phyloP scores from a whole-genome alignment of 2,797 vertebrate genomes.

The Brachyrhaphis roseni region DNA sequence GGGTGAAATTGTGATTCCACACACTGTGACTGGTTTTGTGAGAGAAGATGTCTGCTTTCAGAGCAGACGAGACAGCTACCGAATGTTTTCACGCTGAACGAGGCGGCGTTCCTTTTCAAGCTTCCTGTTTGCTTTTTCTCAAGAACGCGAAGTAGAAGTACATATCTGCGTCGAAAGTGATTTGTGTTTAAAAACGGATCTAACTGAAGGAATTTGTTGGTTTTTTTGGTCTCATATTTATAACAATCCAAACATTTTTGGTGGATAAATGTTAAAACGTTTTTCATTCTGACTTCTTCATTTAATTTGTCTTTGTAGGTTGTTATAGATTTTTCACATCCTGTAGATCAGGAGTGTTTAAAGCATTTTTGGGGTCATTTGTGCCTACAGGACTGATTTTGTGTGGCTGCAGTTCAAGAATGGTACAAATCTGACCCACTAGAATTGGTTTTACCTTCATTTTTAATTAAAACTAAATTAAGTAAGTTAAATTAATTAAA shows the following conservation, averaged over 20 bases:
- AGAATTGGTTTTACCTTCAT: not conserved
- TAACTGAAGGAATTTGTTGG: not conserved
- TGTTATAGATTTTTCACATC: not conserved
- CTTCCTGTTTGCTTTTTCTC: conserved; percentile 3
- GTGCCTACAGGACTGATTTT: not conserved
- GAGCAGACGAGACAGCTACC: conserved; percentile 31
- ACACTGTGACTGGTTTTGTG: conserved; percentile 27
- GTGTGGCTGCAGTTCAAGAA: not conserved
- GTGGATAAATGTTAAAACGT: not conserved
- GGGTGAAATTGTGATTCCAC: conserved; percentile 57
- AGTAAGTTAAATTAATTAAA: not conserved
- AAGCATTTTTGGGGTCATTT: not conserved
- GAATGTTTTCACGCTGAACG: conserved; percentile 4
- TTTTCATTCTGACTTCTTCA: not conserved
- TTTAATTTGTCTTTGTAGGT: not conserved
- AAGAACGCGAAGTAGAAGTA: conserved; percentile 13
- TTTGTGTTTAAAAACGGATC: not conserved
- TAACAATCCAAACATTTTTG: not conserved
- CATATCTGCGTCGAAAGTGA: conserved; percentile 7
- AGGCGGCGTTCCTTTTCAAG: conserved; percentile 1
- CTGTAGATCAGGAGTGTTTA: not conserved
- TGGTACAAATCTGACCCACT: not conserved
- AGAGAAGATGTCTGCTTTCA: conserved; percentile 45
- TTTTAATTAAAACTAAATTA: not conserved
- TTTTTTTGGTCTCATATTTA: not conserved